Conservation (phyloP, 1,140 invertebrate species). For the Solenopsis fugax region DNA sequence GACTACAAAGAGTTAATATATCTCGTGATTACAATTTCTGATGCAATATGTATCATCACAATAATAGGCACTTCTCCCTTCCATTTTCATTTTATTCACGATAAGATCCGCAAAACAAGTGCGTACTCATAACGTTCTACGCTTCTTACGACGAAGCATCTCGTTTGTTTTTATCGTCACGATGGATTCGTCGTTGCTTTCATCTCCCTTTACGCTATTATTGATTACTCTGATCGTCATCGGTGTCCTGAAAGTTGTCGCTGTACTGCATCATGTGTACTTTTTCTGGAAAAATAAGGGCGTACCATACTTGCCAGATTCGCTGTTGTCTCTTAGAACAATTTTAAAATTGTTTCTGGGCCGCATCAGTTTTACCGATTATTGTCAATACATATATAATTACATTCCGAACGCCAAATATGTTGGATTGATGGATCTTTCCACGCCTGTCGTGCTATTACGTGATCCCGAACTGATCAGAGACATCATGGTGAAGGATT, state of each 20-base stretch:
- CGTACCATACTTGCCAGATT: conserved; percentile 10
- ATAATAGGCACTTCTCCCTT: conserved; percentile 7
- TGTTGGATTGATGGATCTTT: conserved; percentile 86
- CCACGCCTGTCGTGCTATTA: conserved; percentile 85
- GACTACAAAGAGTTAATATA: no score
- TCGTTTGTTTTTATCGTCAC: no score
- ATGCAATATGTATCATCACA: background rate
- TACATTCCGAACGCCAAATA: conserved; percentile 68
- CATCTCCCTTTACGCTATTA: conserved; percentile 1
- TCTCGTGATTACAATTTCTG: background rate
- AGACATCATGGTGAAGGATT: conserved; percentile 88
- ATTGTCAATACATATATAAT: conserved; percentile 47
- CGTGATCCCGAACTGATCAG: conserved; percentile 89
- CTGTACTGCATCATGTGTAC: background rate
- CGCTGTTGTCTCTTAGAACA: no score
- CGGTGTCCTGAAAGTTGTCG: background rate
- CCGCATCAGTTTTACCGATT: background rate
- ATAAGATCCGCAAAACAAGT: no score
- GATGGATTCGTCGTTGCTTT: no score
- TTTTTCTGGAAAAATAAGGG: conserved; percentile 68
- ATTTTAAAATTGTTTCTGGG: conserved; percentile 42
- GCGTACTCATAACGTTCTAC: no score
- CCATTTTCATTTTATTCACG: no score
- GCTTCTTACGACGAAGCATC: no score
- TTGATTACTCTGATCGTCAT: conserved; percentile 24